phyloP scores from a whole-genome alignment of 2,113 vertebrate genomes.

The Percina caprodes region DNA sequence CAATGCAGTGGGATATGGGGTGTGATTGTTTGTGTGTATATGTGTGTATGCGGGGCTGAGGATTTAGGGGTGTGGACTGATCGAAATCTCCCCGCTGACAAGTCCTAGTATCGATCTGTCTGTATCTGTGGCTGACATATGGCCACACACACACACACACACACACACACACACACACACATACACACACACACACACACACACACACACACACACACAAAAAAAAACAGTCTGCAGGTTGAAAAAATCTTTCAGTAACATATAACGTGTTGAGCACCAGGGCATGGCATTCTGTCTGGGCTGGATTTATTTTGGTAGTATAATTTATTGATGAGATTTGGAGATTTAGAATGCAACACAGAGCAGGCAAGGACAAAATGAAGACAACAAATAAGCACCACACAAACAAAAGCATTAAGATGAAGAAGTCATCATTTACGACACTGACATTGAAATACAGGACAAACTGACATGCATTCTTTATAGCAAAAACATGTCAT shows the following conservation, averaged over 20 bases:
- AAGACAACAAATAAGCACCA: neutral
- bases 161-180: slow-evolving; percentile 27
- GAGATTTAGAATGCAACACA: slow-evolving; percentile 27
- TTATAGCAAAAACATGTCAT: slow-evolving; percentile 5
- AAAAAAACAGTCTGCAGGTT: slow-evolving; percentile 36
- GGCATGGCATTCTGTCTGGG: slow-evolving; percentile 3
- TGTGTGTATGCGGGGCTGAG: slow-evolving; percentile 19
- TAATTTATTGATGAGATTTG: slow-evolving; percentile 35
- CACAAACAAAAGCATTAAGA: neutral
- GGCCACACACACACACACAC: slow-evolving; percentile 33
- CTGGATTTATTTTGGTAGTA: slow-evolving; percentile 41
- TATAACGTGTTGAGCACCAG: slow-evolving; percentile 43
- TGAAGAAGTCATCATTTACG: neutral
- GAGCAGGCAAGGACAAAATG: neutral
- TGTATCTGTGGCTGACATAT: slow-evolving; percentile 63
- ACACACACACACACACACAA: slow-evolving; percentile 43
- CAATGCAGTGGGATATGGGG: slow-evolving; percentile 36
- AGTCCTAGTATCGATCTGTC: slow-evolving; percentile 76
- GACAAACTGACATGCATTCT: neutral
- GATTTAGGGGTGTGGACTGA: slow-evolving; percentile 58
- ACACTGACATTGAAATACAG: neutral
- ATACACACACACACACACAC: slow-evolving; percentile 22
- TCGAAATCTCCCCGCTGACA: slow-evolving; percentile 76
- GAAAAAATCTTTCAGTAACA: slow-evolving; percentile 58
- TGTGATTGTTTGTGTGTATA: slow-evolving; percentile 28